A percentile compares a stretch with the other conserved stretches of the same genome.
Evolutionary conservation across 2,888 invertebrate species (phyloP).

Genomic region (Spodoptera picta): DNA sequence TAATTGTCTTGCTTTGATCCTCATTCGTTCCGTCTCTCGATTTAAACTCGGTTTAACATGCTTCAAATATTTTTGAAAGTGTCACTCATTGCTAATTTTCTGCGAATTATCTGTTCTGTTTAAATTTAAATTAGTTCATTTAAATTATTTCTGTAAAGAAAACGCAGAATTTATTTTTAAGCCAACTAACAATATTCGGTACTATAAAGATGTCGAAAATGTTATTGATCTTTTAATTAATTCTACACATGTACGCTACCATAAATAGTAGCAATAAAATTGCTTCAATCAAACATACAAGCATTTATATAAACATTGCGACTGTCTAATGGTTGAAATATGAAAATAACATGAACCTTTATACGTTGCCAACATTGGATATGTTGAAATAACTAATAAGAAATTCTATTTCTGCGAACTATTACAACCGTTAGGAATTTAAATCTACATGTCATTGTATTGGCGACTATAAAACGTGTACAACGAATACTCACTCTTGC

Average conservation of each 20-base stretch:
- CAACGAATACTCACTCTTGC: neutral
- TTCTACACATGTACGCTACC: conserved; percentile 16
- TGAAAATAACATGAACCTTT: conserved; percentile 13
- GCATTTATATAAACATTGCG: conserved; percentile 15
- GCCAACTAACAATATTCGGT: too few relatives aligned
- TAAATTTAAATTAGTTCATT: neutral
- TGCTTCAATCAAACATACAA: conserved; percentile 15
- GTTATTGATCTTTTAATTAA: conserved; percentile 20
- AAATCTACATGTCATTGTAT: conserved; percentile 22
- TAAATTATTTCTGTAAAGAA: too few relatives aligned
- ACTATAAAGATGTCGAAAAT: conserved; percentile 4
- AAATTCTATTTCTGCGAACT: conserved; percentile 25
- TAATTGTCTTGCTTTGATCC: conserved; percentile 18
- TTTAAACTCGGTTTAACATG: conserved; percentile 25
- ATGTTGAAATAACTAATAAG: conserved; percentile 1
- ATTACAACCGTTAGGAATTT: conserved; percentile 37
- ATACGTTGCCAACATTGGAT: conserved; percentile 12
- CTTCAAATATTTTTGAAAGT: conserved; percentile 37
- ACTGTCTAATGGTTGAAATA: conserved; percentile 23
- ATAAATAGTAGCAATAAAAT: conserved; percentile 19
- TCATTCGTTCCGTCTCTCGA: conserved; percentile 29
- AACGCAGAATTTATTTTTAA: too few relatives aligned
- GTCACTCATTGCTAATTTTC: conserved; percentile 2
- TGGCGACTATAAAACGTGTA: neutral
- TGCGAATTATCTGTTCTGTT: neutral